These are phyloP conservation scores for Burhinus oedicnemus DNA, from an alignment of 2,113 vertebrate species.

Conservation along the genomic window DNA sequence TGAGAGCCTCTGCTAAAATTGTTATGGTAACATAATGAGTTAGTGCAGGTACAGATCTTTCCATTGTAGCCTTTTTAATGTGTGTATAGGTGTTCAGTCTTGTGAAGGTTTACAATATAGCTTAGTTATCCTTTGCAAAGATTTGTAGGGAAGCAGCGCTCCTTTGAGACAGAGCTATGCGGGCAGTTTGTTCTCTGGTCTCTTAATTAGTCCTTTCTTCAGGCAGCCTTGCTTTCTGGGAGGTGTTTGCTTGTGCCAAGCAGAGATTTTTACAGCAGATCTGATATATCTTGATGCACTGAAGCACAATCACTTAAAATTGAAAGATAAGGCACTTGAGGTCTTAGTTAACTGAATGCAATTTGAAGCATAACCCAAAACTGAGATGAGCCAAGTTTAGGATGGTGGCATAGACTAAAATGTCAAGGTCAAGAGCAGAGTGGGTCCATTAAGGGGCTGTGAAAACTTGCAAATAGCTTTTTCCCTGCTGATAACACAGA, in stretches of 20 bases:
- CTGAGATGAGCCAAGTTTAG: not conserved
- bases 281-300: not conserved
- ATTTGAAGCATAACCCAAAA: not conserved
- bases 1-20: not conserved
- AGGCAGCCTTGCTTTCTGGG: not conserved
- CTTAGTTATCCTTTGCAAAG: not conserved
- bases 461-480: not conserved
- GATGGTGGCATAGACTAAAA: not conserved
- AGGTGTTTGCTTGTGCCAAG: not conserved
- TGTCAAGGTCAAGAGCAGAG: not conserved
- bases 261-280: not conserved
- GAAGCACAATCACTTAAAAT: not conserved
- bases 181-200: not conserved
- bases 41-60: not conserved
- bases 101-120: not conserved
- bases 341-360: not conserved
- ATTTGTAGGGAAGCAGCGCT: not conserved
- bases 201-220: not conserved
- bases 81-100: too few relatives aligned
- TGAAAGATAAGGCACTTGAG: not conserved
- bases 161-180: not conserved
- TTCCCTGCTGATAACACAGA: not conserved
- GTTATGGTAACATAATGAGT: accelerated
- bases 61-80: not conserved
- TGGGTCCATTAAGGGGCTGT: not conserved